phyloP scores from a whole-genome alignment of 2,113 vertebrate species.

The Microcebus jonahi region DNA sequence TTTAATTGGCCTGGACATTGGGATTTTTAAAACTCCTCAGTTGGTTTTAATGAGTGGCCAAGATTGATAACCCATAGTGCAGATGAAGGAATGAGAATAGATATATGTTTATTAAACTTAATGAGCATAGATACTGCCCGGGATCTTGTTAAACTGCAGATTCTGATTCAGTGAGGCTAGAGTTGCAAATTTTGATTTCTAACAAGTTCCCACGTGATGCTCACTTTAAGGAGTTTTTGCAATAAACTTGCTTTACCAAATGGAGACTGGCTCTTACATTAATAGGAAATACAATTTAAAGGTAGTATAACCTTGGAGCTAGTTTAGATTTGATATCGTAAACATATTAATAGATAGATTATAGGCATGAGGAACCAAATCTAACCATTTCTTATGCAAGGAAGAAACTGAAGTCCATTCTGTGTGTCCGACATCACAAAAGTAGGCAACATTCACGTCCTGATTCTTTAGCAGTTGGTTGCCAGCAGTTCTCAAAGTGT shows the following conservation, averaged over 20 bases:
- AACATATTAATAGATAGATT: not conserved
- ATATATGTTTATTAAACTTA: not conserved
- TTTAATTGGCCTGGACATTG: not conserved
- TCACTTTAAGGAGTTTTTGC: not conserved
- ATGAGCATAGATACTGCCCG: not conserved
- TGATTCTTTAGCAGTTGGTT: not conserved
- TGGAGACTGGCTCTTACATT: not conserved
- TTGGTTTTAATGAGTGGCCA: not conserved
- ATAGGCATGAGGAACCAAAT: not conserved
- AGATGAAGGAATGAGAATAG: not conserved
- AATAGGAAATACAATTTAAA: not conserved
- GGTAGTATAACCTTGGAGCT: not conserved
- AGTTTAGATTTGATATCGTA: not conserved
- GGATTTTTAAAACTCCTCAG: slow-evolving; percentile 2
- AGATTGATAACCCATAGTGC: not conserved
- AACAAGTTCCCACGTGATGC: not conserved
- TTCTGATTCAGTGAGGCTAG: not conserved
- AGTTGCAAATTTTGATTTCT: not conserved
- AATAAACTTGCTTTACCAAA: not conserved
- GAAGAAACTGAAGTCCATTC: not conserved
- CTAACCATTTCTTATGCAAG: not conserved
- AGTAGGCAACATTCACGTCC: not conserved
- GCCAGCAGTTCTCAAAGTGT: not conserved
- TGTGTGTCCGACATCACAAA: not conserved
- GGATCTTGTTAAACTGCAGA: not conserved